Base-by-base conservation (phyloP, 1,140 invertebrate species). In the Magallana ariakensis region DNA sequence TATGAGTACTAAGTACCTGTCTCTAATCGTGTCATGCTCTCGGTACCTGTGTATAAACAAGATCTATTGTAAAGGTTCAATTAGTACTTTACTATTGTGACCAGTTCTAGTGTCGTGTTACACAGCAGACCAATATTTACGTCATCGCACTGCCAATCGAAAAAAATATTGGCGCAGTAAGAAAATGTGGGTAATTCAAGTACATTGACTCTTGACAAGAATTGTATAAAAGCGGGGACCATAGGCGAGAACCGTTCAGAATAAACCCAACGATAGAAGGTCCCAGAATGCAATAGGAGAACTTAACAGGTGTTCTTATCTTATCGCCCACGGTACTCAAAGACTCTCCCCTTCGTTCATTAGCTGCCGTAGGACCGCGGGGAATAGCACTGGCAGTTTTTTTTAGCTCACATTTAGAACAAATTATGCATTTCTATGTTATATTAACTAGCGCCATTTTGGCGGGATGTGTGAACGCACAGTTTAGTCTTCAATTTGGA, bases 271-370 rank as follows among this genome's bases (percentile, higher is more conserved):
- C 22, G 13, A 19, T 22, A 26, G 33, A 13, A 75, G 66, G 66
- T 75, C 66, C 66, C 66, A 75, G 66, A 75, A 75, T 75, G 66
- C 66, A 75, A 75, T 75, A 75, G 66, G 66, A 75, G 66, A 75
- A 75, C 15, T 75, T 13, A 66, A 75, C 66, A 75, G 66, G 66
- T 75, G 66, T 33, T 26, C 66, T 75, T 75, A 75, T 75, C 66
- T 75, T 75, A 75, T 75, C 66, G 19, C 22, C 66, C 66, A 75
- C 66, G 11, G 66, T 75, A 75, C 66, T 75, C 66, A 75, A 26
- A 75, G 66, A 75, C 66, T 75, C 26, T 33, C 66, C 66, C 33
- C 66, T 75, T 75, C 66, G 19, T 75, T 75, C 66, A 75, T 9
- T 75, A 75, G 66, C 66, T 75, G 66, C n/a, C 66, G 22, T 26